Conservation (phyloP, 2,797 vertebrate species). For the Brachymystax lenok region DNA sequence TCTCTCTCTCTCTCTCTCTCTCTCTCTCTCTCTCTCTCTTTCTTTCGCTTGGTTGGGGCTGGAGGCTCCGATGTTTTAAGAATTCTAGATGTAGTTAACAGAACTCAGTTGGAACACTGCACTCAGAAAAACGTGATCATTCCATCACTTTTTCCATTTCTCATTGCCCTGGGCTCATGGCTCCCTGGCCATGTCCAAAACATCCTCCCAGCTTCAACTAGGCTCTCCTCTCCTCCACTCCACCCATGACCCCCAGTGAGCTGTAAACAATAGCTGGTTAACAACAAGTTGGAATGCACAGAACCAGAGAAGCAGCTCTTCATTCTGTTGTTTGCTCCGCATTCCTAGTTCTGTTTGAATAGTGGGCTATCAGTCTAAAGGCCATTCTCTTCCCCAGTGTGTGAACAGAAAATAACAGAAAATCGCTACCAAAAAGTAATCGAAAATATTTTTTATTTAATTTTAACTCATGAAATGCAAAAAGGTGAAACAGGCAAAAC, state of each 20-base stretch:
- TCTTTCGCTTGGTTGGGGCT: slow-evolving; percentile 3
- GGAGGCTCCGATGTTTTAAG: slow-evolving; percentile 50
- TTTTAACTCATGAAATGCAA: slow-evolving; percentile 65
- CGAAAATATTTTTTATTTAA: slow-evolving; percentile 69
- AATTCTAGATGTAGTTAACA: slow-evolving; percentile 65
- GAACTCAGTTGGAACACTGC: slow-evolving; percentile 42
- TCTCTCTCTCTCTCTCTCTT: slow-evolving; percentile 6
- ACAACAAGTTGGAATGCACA: neutral
- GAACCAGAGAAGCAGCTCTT: neutral
- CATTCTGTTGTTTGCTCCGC: neutral
- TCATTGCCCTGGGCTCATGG: slow-evolving; percentile 46
- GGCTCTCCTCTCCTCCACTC: neutral
- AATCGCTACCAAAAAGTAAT: slow-evolving; percentile 23
- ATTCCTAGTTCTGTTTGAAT: neutral
- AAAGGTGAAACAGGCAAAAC: slow-evolving; percentile 62
- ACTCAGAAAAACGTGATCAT: slow-evolving; percentile 46
- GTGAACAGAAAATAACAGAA: neutral
- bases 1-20: neutral
- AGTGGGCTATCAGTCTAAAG: neutral
- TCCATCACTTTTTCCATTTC: slow-evolving; percentile 65
- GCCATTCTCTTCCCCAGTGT: neutral
- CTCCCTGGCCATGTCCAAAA: slow-evolving; percentile 42
- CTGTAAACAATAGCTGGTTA: slow-evolving; percentile 1
- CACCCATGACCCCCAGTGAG: neutral
- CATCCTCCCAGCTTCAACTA: slow-evolving; percentile 21